Evolutionary conservation across 2,888 invertebrate species (phyloP).

Genomic region (Euspilapteryx auroguttella): DNA sequence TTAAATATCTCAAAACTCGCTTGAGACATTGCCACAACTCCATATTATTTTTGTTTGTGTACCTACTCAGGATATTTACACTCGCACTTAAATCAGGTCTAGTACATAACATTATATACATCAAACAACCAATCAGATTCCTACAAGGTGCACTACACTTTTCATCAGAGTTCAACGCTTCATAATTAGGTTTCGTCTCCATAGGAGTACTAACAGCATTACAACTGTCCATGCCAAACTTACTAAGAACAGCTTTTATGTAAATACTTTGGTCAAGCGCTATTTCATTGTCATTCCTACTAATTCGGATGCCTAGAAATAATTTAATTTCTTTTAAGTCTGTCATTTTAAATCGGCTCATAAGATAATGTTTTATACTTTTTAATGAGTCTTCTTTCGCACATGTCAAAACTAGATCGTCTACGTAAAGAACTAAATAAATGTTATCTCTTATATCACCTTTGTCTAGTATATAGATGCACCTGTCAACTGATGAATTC

Average conservation of each 20-base stretch:
- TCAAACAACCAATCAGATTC: conserved; percentile 9
- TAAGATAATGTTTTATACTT: conserved; percentile 8
- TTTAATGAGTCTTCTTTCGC: conserved; percentile 5
- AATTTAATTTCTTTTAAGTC: too few relatives aligned
- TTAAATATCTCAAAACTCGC: conserved; percentile 13
- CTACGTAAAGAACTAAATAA: conserved; percentile 10
- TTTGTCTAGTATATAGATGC: conserved; percentile 9
- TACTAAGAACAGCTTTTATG: conserved; percentile 9
- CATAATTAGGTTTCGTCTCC: conserved; percentile 8
- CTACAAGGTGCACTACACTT: conserved; percentile 8
- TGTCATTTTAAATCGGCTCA: conserved; percentile 9
- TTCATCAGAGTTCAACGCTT: conserved; percentile 5
- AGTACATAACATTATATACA: conserved; percentile 5
- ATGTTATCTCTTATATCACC: conserved; percentile 8
- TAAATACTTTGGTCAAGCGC: conserved; percentile 9
- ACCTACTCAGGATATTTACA: conserved; percentile 14
- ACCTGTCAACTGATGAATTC: conserved; percentile 10
- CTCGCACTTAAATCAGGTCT: conserved; percentile 11
- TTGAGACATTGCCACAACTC: conserved; percentile 13
- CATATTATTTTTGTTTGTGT: conserved; percentile 11
- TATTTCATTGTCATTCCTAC: conserved; percentile 7
- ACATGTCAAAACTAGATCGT: conserved; percentile 7
- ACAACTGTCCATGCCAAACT: conserved; percentile 11
- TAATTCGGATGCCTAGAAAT: conserved; percentile 11
- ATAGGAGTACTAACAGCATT: conserved; percentile 8